Evolutionary conservation across 2,113 vertebrate species (phyloP), one percentile per base, ranked within the genome.

Genomic region (Ophthalmolycus amberensis): DNA sequence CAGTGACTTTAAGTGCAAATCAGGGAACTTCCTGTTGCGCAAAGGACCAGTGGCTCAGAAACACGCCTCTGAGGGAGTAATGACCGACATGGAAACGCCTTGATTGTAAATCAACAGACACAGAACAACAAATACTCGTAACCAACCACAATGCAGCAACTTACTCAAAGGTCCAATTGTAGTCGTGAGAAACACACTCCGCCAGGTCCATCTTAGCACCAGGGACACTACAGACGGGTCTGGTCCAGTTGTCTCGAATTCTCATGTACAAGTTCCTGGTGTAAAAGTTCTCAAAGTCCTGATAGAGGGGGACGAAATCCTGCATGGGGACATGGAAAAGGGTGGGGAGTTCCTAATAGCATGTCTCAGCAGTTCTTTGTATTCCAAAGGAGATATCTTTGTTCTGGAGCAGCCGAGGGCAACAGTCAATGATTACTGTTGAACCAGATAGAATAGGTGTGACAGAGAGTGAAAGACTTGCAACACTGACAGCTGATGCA

Each of bases 241-340:
- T 94, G 93, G 99, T 99, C 98, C 98, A 99, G 93, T 96, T 99
- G 93, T 99, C 98, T 84, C 98, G 93, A 79, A 99, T 97, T 66
- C 98, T 95, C 97, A 99, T 99, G 89, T 99, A 99, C 46, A 99
- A 93, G 86, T 99, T 99, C 82, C 98, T 95, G 68, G 96, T 99
- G 92, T 99, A 99, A 85, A 99, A 99, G 90, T 99, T 98, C 92
- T 99, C 98, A 20, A 99, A 99, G 92, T 99, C 98, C 83, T 99
- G 98, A 92, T 99, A 99, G 66, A 99, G 91, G 1, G 98, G 96
- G 44, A 99, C 98, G 82, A 99, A 99, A 77, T 99, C 98, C 98
- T 99, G 89, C 69, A 48, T 42, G 34, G 34, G 86, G 89, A 70
- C 79, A 74, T 2, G 7, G 7, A 14, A 73, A 44, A 52, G 1